A percentile compares a stretch with the other conserved stretches of the same genome.
These are phyloP conservation scores for Leptothorax acervorum DNA, from an alignment of 2,888 invertebrate genomes.

Conservation along the genomic window DNA sequence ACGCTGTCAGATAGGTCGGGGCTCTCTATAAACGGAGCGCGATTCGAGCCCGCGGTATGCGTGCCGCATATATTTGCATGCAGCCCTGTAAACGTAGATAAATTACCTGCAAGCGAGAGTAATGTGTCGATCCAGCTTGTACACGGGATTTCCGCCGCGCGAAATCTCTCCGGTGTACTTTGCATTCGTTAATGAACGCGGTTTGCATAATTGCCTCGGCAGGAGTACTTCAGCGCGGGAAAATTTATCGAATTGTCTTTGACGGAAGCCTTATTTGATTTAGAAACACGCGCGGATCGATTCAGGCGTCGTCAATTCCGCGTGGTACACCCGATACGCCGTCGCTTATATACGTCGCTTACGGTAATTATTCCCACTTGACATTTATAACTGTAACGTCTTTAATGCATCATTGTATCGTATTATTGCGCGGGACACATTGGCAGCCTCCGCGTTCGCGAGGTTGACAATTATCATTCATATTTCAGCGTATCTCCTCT, in stretches of 20 bases:
- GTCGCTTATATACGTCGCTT: background rate
- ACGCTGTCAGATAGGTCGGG: conserved; percentile 62
- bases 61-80: conserved; percentile 64
- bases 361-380: conserved; percentile 33
- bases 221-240: background rate
- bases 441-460: background rate
- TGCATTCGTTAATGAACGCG: conserved; percentile 68
- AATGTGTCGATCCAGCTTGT: conserved; percentile 71
- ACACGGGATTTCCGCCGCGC: conserved; percentile 59
- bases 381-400: background rate
- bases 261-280: conserved; percentile 25
- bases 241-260: conserved; percentile 45
- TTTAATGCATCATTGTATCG: conserved; percentile 19
- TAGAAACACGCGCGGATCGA: conserved; percentile 22
- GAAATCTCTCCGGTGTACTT: conserved; percentile 59
- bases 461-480: conserved; percentile 47
- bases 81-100: conserved; percentile 69
- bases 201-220: conserved; percentile 45
- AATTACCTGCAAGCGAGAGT: conserved; percentile 70
- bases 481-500: conserved; percentile 16
- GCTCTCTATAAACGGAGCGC: conserved; percentile 66
- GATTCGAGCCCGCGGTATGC: conserved; percentile 25
- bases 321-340: background rate
- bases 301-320: conserved; percentile 7
- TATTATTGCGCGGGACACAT: background rate